Evolutionary conservation across 2,888 invertebrate genomes (phyloP).

Genomic region (Hemistola chrysoprasaria): DNA sequence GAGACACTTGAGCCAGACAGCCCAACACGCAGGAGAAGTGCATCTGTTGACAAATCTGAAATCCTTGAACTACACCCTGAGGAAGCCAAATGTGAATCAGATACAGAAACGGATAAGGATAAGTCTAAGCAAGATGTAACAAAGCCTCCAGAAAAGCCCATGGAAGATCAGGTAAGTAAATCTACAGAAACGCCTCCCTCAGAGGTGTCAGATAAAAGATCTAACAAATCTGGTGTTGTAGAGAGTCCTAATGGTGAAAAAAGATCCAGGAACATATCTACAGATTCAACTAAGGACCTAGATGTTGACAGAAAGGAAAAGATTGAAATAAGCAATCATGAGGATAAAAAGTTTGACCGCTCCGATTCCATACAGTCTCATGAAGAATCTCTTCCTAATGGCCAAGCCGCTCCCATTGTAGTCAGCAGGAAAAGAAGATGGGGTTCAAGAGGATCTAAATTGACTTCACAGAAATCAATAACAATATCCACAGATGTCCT

Average conservation of each 20-base stretch:
- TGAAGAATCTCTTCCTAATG: constrained; percentile 54
- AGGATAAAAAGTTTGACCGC: constrained; percentile 31
- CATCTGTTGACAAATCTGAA: constrained; percentile 62
- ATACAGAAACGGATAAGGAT: constrained; percentile 43
- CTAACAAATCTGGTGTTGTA: constrained; percentile 72
- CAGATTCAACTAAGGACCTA: constrained; percentile 36
- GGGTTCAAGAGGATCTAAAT: constrained; percentile 71
- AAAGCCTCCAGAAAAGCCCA: constrained; percentile 33
- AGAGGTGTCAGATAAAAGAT: constrained; percentile 53
- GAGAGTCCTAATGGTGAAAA: constrained; percentile 49
- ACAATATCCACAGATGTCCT: constrained; percentile 89
- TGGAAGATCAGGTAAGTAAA: constrained; percentile 68
- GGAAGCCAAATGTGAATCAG: constrained; percentile 59
- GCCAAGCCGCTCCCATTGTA: constrained; percentile 52
- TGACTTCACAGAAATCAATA: constrained; percentile 83
- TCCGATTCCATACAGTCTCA: constrained; percentile 46
- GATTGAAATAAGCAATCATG: constrained; percentile 17
- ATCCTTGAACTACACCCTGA: constrained; percentile 65
- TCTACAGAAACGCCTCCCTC: constrained; percentile 52
- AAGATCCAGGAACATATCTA: constrained; percentile 37
- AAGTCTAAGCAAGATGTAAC: constrained; percentile 41
- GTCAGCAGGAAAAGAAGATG: constrained; percentile 70
- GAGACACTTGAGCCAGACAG: constrained; percentile 25
- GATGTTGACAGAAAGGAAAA: too few species aligned
- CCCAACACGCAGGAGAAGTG: constrained; percentile 43